Base-by-base conservation (phyloP, 2,113 vertebrate species). In the Saccopteryx bilineata region DNA sequence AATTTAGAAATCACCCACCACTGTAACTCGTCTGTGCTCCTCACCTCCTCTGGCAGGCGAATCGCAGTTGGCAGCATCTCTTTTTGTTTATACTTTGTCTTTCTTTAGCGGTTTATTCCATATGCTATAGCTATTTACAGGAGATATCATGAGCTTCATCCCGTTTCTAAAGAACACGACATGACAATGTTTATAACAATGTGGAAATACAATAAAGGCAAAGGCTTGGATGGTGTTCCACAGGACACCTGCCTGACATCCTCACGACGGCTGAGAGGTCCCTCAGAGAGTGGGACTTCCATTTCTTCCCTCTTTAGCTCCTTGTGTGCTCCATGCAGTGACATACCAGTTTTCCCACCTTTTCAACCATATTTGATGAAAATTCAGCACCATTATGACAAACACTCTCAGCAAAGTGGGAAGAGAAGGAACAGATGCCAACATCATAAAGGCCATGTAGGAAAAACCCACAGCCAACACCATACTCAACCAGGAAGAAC, bases 101-200 rank as follows among this genome's bases (percentile, higher is more conserved):
- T 15, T 76, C 48, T 39, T 23, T n/a, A 19, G 54, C 23, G 66
- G 60, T 5, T 60, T 52, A 66, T 33, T 66, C 50, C 66, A 39
- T 46, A 48, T 54, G 90, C 83, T n/a, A 3, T 4, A 33, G 50
- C 65, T 72, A 68, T 78, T 61, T 93, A 86, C 84, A 96, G 15
- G 1, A 61, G 23, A 26, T 15, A 56, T 28, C 18, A 46, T 0
- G 50, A 61, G 61, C 28, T 2, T 19, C 4, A 17, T 33, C 60
- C 63, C 87, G 24, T 66, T 90, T 74, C 63, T 78, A 14, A 68
- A 88, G 90, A 24, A 19, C 12, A 19, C 6, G 33, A 17, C 31
- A 15, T 15, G 31, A 69, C 87, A 52, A 24, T 8, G 24, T 52
- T 33, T 18, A 8, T 17, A 15, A 76, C 60, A 52, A 60, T 8